These are phyloP conservation scores for Tiliacea aurago DNA, from an alignment of 2,888 invertebrate genomes.

Conservation along the genomic window DNA sequence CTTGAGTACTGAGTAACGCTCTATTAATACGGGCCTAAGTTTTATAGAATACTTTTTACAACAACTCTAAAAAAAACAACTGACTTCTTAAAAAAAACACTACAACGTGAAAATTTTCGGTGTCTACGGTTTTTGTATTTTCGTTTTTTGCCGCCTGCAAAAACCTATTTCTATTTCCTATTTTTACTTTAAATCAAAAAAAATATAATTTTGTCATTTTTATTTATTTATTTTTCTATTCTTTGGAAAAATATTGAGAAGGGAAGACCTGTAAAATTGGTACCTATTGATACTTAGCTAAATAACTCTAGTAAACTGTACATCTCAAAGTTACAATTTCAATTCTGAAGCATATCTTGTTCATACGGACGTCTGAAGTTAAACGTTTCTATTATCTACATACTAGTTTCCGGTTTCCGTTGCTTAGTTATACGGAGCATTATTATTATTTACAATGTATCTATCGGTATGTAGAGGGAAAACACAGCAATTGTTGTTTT, in stretches of 20 bases:
- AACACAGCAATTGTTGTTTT: conserved; percentile 24
- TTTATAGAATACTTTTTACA: too few relatives aligned
- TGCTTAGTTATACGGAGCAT: not conserved
- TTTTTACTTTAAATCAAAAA: too few relatives aligned
- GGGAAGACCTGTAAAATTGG: not conserved
- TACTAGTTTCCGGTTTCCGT: not conserved
- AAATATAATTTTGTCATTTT: too few relatives aligned
- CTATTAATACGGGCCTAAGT: too few relatives aligned
- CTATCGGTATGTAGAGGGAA: not conserved
- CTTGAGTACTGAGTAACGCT: too few relatives aligned
- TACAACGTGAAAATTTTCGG: too few relatives aligned
- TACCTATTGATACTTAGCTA: not conserved
- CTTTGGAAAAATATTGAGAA: not conserved
- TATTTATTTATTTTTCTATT: too few relatives aligned
- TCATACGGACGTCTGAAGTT: not conserved
- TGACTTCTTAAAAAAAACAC: too few relatives aligned
- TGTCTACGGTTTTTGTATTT: too few relatives aligned
- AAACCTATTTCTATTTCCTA: too few relatives aligned
- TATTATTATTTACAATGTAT: conserved; percentile 12
- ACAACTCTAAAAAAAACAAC: too few relatives aligned
- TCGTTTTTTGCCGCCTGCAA: too few relatives aligned
- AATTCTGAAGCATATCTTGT: not conserved
- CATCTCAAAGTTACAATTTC: not conserved
- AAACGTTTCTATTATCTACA: conserved; percentile 1
- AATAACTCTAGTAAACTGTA: not conserved